Percentiles rank a stretch among this genome's conserved stretches.
These are phyloP conservation scores for Arbacia lixula DNA, from an alignment of 53 echinoderm and acorn worm species.

Conservation along the genomic window DNA sequence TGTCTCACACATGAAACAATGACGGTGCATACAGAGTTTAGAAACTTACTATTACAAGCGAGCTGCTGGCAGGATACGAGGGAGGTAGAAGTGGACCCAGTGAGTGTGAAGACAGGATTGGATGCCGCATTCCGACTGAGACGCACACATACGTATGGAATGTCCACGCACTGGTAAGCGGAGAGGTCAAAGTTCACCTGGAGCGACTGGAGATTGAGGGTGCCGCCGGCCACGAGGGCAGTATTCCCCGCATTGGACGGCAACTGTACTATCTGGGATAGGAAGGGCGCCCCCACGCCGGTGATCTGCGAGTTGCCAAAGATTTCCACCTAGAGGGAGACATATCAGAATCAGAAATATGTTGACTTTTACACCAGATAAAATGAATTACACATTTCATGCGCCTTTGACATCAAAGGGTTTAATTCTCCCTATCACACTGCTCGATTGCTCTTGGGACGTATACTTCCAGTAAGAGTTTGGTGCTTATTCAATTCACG, in stretches of 20 bases:
- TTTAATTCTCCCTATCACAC: too few relatives aligned
- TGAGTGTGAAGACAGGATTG: constrained; percentile 70
- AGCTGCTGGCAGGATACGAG: constrained; percentile 63
- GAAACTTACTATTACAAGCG: constrained; percentile 77
- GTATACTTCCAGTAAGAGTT: too few relatives aligned
- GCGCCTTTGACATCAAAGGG: too few relatives aligned
- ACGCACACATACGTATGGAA: constrained; percentile 70
- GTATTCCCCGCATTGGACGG: constrained; percentile 27
- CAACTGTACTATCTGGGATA: constrained; percentile 40
- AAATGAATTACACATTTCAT: too few relatives aligned
- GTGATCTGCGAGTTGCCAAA: constrained; percentile 66
- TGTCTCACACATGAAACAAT: too few relatives aligned
- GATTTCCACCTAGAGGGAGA: constrained; percentile 53
- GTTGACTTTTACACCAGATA: too few relatives aligned
- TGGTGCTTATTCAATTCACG: too few relatives aligned
- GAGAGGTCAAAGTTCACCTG: constrained; percentile 64
- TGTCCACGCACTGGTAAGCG: constrained; percentile 59
- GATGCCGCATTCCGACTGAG: constrained; percentile 64
- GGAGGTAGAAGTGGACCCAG: constrained; percentile 52
- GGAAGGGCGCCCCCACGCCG: constrained; percentile 54
- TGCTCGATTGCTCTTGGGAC: too few relatives aligned
- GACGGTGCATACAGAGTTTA: too few relatives aligned
- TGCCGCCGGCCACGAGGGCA: constrained; percentile 47
- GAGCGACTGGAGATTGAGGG: constrained; percentile 56
- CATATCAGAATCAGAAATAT: neutral